Conservation (phyloP, 1,140 invertebrate species). For the Luehdorfia chinensis region DNA sequence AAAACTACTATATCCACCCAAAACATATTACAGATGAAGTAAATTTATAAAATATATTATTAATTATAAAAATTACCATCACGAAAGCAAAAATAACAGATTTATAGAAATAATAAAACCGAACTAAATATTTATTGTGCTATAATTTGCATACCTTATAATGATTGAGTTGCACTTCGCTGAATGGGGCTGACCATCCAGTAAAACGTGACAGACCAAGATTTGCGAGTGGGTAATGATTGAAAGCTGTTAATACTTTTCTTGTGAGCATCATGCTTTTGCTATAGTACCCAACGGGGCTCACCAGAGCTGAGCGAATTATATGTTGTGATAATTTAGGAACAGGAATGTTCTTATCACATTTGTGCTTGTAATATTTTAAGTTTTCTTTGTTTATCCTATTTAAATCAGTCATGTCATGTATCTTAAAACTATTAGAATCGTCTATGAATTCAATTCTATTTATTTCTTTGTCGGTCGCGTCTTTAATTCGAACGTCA, state of each 20-base stretch:
- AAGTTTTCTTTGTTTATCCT: slow-evolving; percentile 2
- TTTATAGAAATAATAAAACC: no score
- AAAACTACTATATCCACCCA: no score
- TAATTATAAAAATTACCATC: no score
- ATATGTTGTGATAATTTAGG: slow-evolving; percentile 66
- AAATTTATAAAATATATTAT: no score
- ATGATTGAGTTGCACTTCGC: slow-evolving; percentile 79
- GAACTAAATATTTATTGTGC: no score
- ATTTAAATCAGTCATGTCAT: slow-evolving; percentile 39
- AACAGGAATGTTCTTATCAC: slow-evolving; percentile 35
- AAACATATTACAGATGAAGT: no score
- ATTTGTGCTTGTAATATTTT: slow-evolving; percentile 38
- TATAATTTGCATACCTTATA: slow-evolving; percentile 78
- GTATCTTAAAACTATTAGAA: slow-evolving; percentile 39
- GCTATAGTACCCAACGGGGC: slow-evolving; percentile 81
- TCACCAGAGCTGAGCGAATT: slow-evolving; percentile 77
- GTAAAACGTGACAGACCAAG: slow-evolving; percentile 75
- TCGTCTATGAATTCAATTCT: slow-evolving; percentile 67
- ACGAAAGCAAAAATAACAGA: no score
- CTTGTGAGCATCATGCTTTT: slow-evolving; percentile 85
- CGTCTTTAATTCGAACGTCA: slow-evolving; percentile 51
- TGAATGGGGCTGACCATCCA: slow-evolving; percentile 72
- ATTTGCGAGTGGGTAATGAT: slow-evolving; percentile 83
- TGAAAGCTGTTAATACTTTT: slow-evolving; percentile 83
- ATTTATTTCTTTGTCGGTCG: slow-evolving; percentile 30